These are phyloP conservation scores for Mimumesa dahlbomi DNA, from an alignment of 2,888 invertebrate species.

Conservation along the genomic window DNA sequence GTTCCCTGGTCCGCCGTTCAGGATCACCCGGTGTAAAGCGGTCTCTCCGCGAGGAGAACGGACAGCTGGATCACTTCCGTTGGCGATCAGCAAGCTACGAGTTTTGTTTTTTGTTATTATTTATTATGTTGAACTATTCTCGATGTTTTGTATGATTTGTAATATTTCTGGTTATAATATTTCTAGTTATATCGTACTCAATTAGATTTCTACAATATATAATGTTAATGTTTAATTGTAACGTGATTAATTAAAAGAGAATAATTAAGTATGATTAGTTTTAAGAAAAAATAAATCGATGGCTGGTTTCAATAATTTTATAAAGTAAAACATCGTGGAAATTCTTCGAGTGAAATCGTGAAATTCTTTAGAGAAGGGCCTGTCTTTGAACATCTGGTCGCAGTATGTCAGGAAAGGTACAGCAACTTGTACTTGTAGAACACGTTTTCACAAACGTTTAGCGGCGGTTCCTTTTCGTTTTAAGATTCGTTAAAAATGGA, in stretches of 20 bases:
- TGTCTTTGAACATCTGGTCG: constrained; percentile 36
- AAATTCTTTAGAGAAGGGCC: constrained; percentile 17
- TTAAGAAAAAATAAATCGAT: no score
- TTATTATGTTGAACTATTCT: no score
- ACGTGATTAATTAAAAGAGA: no score
- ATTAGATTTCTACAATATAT: no score
- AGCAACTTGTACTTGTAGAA: background rate
- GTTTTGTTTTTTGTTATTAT: no score
- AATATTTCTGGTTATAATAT: no score
- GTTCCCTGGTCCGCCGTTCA: constrained; percentile 68
- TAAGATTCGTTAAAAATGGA: constrained; percentile 9
- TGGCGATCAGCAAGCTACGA: constrained; percentile 63
- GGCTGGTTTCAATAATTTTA: no score
- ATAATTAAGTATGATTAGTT: no score
- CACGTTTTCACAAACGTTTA: constrained; percentile 22
- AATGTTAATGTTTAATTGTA: no score
- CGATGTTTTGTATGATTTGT: no score
- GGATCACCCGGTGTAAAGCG: constrained; percentile 75
- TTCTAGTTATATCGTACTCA: no score
- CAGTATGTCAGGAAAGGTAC: constrained; percentile 30
- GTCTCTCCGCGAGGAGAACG: constrained; percentile 77
- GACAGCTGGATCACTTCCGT: constrained; percentile 74
- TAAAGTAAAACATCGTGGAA: no score
- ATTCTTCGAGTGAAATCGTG: background rate
- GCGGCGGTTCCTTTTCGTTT: background rate